Evolutionary conservation across 2,113 vertebrate species (phyloP), one percentile per base, ranked within the genome.

Genomic region (Tetrao urogallus): DNA sequence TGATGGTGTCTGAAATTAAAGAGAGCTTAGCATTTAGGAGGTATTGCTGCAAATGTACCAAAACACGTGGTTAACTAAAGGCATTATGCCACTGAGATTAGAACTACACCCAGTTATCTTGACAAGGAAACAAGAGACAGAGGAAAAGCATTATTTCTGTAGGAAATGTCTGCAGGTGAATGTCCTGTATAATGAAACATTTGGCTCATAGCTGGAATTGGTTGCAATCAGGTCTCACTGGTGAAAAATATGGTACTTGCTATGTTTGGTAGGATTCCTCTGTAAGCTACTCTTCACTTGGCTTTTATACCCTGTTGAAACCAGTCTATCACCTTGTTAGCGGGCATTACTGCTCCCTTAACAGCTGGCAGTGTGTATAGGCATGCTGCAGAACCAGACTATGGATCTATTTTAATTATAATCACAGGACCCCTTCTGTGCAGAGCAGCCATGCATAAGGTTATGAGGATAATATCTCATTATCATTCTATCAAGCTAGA

Each of bases 221-320:
- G 60, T 93, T 86, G 21, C 77, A 96, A 93, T 94, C 75, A 95
- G 86, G 85, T 94, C 83, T 60, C 86, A 67, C 36, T 94, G 66
- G 63, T 78, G 92, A 57, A 95, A 96, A 96, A 82, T 74, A 82
- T 11, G 28, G 42, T 47, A 61, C 36, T 94, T 95, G 48, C 43
- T 92, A 77, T 87, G 78, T 80, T 95, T 91, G 79, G 27, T 87
- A 70, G 93, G 73, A 74, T 90, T 92, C 60, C 50, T 82, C 69
- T 96, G 30, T 84, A 86, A 94, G 30, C 13, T 81, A 63, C 82
- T 95, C 75, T 95, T 92, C 15, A 16, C 58, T 71, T 96, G 82
- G 76, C 65, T 95, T 92, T 94, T 87, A 77, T 79, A 61, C 45
- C 60, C 92, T 87, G 50, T 65, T 88, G 88, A 93, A 96, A 89